phyloP scores from a whole-genome alignment of 2,888 invertebrate genomes.

The Ennomos fuscantarius region DNA sequence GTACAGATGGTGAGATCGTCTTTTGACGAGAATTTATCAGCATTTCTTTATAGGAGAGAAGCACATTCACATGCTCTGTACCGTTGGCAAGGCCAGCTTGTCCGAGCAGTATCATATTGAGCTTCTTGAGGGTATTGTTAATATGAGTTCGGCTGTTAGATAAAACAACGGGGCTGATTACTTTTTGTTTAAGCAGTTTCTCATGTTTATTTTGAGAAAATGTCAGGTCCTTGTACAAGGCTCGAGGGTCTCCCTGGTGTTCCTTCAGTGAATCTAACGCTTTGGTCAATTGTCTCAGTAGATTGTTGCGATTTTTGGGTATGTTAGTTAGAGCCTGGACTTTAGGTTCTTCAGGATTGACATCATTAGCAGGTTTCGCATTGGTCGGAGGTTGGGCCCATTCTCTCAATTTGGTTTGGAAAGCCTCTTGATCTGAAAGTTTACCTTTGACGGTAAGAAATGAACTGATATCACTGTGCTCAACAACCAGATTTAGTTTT shows the following conservation, averaged over 20 bases:
- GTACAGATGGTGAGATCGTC: constrained; percentile 64
- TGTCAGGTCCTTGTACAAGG: constrained; percentile 71
- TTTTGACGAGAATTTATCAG: constrained; percentile 60
- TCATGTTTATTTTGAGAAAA: constrained; percentile 73
- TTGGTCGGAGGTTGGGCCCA: constrained; percentile 54
- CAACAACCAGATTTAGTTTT: constrained; percentile 65
- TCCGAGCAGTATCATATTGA: constrained; percentile 86
- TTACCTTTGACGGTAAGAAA: constrained; percentile 81
- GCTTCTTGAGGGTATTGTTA: constrained; percentile 71
- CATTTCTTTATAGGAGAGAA: constrained; percentile 65
- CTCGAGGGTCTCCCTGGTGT: constrained; percentile 80
- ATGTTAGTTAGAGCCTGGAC: constrained; percentile 38
- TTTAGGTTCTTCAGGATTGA: constrained; percentile 25
- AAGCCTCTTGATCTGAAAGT: constrained; percentile 76
- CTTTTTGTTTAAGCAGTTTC: constrained; percentile 65
- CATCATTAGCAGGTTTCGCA: constrained; percentile 37
- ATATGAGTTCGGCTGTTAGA: constrained; percentile 67
- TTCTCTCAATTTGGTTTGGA: constrained; percentile 77
- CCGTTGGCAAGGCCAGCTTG: constrained; percentile 85
- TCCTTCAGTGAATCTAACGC: constrained; percentile 69
- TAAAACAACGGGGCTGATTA: constrained; percentile 61
- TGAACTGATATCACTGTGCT: constrained; percentile 61
- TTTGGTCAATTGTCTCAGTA: constrained; percentile 60
- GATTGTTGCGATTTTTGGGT: constrained; percentile 65
- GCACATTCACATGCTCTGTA: constrained; percentile 68